phyloP scores from a whole-genome alignment of 2,888 invertebrate genomes.

The Apamea monoglypha region DNA sequence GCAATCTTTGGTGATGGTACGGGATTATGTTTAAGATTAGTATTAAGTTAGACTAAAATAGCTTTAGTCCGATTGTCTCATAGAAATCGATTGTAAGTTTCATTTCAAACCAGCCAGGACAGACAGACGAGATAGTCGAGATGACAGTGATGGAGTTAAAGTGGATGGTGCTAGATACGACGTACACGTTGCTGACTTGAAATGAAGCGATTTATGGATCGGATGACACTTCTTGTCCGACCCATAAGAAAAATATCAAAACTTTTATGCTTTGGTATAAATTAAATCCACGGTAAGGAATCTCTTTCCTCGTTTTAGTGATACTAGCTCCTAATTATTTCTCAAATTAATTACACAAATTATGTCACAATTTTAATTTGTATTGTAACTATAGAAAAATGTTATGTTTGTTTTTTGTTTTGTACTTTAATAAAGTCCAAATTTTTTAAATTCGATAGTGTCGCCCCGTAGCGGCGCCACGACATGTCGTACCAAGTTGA shows the following conservation, averaged over 20 bases:
- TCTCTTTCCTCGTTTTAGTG: conserved; percentile 89
- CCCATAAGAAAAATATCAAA: conserved; percentile 79
- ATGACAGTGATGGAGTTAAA: conserved; percentile 59
- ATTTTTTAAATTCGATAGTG: conserved; percentile 81
- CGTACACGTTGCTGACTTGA: conserved; percentile 82
- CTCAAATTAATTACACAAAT: conserved; percentile 87
- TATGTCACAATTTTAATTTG: conserved; percentile 88
- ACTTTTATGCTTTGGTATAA: conserved; percentile 72
- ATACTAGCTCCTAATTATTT: conserved; percentile 90
- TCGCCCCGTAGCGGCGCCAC: conserved; percentile 74
- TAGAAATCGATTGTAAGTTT: conserved; percentile 80
- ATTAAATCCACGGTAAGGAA: conserved; percentile 84
- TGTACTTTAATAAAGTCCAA: conserved; percentile 85
- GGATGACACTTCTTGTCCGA: conserved; percentile 89
- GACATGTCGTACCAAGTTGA: conserved; percentile 88
- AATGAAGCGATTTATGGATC: conserved; percentile 86
- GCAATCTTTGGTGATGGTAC: conserved; percentile 95
- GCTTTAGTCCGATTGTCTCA: conserved; percentile 76
- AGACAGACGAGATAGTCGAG: conserved; percentile 69
- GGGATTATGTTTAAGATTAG: conserved; percentile 86
- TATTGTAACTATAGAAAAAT: conserved; percentile 84
- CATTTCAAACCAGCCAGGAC: conserved; percentile 87
- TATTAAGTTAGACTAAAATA: conserved; percentile 78
- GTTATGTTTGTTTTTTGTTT: conserved; percentile 89
- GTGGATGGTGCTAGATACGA: conserved; percentile 82